These are phyloP conservation scores for Pachydiplax longipennis DNA, from an alignment of 2,888 invertebrate genomes.

Conservation along the genomic window DNA sequence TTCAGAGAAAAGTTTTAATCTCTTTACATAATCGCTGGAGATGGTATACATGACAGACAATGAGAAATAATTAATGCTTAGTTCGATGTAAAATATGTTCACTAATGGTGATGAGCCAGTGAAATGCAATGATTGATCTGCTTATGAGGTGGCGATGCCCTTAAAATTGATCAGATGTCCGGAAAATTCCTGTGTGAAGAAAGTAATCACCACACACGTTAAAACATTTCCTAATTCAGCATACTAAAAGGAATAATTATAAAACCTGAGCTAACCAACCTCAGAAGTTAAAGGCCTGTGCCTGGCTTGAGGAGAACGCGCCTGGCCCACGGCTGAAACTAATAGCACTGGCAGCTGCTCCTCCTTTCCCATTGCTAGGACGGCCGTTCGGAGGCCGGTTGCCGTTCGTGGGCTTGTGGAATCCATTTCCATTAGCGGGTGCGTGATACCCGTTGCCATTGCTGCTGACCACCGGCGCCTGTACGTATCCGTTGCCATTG, in stretches of 20 bases:
- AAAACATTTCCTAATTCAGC: background rate
- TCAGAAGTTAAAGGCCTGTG: constrained; percentile 6
- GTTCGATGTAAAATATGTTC: background rate
- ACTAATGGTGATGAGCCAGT: background rate
- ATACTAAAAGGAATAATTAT: background rate
- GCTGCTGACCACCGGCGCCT: background rate
- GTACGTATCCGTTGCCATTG: background rate
- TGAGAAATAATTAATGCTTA: background rate
- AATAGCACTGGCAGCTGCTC: background rate
- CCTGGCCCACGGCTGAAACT: background rate
- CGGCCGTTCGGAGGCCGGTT: background rate
- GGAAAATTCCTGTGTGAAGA: no score
- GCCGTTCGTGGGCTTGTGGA: background rate
- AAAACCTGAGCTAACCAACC: background rate
- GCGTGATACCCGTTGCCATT: background rate
- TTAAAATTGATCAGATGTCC: no score
- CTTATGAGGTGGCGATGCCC: no score
- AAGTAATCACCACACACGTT: no score
- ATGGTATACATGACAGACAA: background rate
- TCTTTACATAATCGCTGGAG: background rate
- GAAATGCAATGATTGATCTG: background rate
- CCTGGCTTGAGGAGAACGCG: background rate
- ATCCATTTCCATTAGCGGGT: background rate
- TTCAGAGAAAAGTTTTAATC: background rate
- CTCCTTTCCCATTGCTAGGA: background rate